phyloP scores from a whole-genome alignment of 2,113 vertebrate species.

The Actenoides hombroni region DNA sequence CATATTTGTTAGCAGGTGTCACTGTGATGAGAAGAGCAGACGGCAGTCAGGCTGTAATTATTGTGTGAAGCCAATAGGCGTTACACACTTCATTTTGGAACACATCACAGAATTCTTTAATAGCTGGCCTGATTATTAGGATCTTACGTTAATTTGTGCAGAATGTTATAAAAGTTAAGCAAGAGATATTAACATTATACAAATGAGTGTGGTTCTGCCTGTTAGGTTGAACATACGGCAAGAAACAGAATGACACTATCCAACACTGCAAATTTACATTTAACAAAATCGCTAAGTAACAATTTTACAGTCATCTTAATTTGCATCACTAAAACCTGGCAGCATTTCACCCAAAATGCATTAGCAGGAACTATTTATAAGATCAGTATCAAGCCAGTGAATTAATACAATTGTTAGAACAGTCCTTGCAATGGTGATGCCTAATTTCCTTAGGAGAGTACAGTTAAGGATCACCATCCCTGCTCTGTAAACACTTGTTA shows the following conservation, averaged over 20 bases:
- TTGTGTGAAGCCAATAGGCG: conserved; percentile 68
- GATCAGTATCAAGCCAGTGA: conserved; percentile 65
- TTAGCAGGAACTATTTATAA: conserved; percentile 76
- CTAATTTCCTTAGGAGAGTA: conserved; percentile 20
- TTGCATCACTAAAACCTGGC: conserved; percentile 78
- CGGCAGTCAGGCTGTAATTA: conserved; percentile 68
- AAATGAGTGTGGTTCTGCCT: conserved; percentile 72
- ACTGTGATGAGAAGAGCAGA: conserved; percentile 68
- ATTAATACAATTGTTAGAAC: conserved; percentile 59
- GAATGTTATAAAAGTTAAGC: conserved; percentile 70
- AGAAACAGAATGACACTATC: conserved; percentile 73
- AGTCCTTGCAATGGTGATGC: conserved; percentile 12
- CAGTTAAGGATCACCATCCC: background rate
- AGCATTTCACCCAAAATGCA: conserved; percentile 74
- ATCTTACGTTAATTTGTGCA: conserved; percentile 57
- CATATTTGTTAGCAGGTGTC: conserved; percentile 73
- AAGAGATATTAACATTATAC: conserved; percentile 74
- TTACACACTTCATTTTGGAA: conserved; percentile 68
- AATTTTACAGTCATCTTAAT: conserved; percentile 80
- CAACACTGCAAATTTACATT: conserved; percentile 75
- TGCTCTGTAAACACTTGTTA: background rate
- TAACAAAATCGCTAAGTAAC: conserved; percentile 76
- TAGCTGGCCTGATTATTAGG: conserved; percentile 49
- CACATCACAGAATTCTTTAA: conserved; percentile 61
- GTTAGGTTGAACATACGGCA: conserved; percentile 72